These are phyloP conservation scores for Pelecanus crispus DNA, from an alignment of 2,113 vertebrate species.

Conservation along the genomic window DNA sequence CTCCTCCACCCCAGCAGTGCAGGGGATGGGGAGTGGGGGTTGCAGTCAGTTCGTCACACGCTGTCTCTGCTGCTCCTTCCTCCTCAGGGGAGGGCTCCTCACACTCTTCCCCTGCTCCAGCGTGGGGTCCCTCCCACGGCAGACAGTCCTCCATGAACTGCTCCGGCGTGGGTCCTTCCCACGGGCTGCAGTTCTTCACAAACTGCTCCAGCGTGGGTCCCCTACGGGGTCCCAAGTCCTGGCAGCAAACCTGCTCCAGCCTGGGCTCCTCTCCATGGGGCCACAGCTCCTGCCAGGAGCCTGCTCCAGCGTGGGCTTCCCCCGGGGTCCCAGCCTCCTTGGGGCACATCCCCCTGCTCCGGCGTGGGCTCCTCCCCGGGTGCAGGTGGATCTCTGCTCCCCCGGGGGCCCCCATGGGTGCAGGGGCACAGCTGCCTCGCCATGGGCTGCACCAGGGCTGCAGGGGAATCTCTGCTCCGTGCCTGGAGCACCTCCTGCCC, in stretches of 20 bases:
- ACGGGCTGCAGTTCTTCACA: not conserved
- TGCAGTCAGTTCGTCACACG: not conserved
- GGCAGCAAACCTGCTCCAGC: not conserved
- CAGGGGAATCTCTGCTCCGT: not conserved
- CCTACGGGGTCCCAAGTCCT: too few relatives aligned
- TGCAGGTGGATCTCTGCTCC: too few relatives aligned
- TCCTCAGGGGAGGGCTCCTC: not conserved
- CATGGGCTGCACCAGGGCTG: too few relatives aligned
- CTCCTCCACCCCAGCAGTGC: not conserved
- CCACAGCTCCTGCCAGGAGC: too few relatives aligned
- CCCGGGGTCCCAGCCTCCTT: too few relatives aligned
- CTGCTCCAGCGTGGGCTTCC: too few relatives aligned
- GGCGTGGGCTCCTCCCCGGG: too few relatives aligned
- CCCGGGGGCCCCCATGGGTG: too few relatives aligned
- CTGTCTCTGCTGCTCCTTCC: not conserved
- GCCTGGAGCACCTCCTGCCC: not conserved
- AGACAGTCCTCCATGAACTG: not conserved
- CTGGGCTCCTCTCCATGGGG: too few relatives aligned
- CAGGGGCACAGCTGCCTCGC: too few relatives aligned
- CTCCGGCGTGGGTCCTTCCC: not conserved
- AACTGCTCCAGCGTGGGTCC: not conserved
- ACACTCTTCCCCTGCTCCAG: not conserved
- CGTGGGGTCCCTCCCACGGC: too few relatives aligned
- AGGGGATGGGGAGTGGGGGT: not conserved
- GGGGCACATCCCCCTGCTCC: too few relatives aligned